Base-by-base conservation (phyloP, 1,140 invertebrate species). In the Araneus ventricosus region DNA sequence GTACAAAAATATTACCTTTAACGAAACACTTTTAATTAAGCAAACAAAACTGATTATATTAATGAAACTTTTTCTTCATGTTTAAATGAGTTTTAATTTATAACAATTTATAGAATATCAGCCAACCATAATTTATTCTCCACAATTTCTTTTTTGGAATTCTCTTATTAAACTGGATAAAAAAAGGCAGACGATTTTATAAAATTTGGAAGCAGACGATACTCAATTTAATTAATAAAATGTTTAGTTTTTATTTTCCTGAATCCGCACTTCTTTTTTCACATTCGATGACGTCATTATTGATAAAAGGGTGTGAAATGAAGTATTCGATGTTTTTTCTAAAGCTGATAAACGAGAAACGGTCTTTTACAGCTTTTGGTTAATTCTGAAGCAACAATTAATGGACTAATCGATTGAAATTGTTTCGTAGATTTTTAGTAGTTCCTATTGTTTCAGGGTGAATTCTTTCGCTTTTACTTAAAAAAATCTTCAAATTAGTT, bases 201-300 rank as follows among this genome's bases (percentile, higher is more conserved):
- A 5, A 79, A 79, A 79, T 27, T 79, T 10, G 10, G 0, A 37
- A 79, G 34, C 70, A 37, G 17, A 4, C 10, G 14, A 79, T 20
- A 79, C 70, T 79, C n/a, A 75, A 75, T 37, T 79, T 79, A 79
- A 79, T 79, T 30, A 79, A 79, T 30, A 79, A 10, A 30, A 30
- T 30, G 27, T 14, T 79, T 27, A 79, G 17, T 10, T 30, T 10
- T 79, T 79, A 37, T 79, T 79, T 17, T 2, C 34, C 14, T 30
- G 10, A 8, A 10, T 30, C 20, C 1, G 10, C 10, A 5, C 34
- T 27, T 14, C 27, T 37, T 17, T 79, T 37, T 79, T 30, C n/a
- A 37, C 70, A 37, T 14, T 79, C 34, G 0, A 70, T 70, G 30
- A 30, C 4, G 70, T 37, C 7, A 37, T 79, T 30, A 79, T 79